Base-by-base conservation (phyloP, 2,113 vertebrate species). In the Carassius auratus region DNA sequence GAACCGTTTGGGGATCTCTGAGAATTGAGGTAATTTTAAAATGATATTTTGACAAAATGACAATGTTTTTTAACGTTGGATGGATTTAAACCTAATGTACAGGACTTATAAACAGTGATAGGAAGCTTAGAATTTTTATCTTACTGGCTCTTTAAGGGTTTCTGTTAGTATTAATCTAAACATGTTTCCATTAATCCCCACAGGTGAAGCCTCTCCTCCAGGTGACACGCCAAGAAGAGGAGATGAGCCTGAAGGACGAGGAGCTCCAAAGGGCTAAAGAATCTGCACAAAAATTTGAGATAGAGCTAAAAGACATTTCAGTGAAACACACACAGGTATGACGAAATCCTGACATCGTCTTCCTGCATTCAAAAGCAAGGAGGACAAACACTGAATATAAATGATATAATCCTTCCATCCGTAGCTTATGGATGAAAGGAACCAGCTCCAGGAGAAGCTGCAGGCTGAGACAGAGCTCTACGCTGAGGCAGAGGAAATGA, bases 151-250 rank as follows among this genome's bases (percentile, higher is more conserved):
- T 26, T 26, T 30, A 55, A 55, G 52, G 52, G 64, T 13, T 33
- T 68, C 30, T 33, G 64, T 33, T 68, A 19, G 52, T 55, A 55
- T 55, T 55, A 1, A 68, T 19, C 73, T 45, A 45, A 73, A 62
- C 33, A 23, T 33, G 14, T 79, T 79, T 81, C 52, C 23, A 75
- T 78, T 17, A 17, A 15, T 38, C 33, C 10, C 38, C 57, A 59
- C 89, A 97, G 96, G 96, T 97, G 87, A 97, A 97, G 92, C 96
- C 96, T 3, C 90, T 97, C 87, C 94, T 97, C 21, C 96, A 97
- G 90, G 96, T 97, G 85, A 96, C 96, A 0, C 94, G 96, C 55
- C 96, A 97, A 90, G 96, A 97, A 86, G 96, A 97, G 87, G 96
- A 97, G 91, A 96, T 97, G 95, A 93, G 95, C 83, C 93, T 95